Evolutionary conservation across 1,140 invertebrate species (phyloP).

Genomic region (Ectropis grisescens): DNA sequence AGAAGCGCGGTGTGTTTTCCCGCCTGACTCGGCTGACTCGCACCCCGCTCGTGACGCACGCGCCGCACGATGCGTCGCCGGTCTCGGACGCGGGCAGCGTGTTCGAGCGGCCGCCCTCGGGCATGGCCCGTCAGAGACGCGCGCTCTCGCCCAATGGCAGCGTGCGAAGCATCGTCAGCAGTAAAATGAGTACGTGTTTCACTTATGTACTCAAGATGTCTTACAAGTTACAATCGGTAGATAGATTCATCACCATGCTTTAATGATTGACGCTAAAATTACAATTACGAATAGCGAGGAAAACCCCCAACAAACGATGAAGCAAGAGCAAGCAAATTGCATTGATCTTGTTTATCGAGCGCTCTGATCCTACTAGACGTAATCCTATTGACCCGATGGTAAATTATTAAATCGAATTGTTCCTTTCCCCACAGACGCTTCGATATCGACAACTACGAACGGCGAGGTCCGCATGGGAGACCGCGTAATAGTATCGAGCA

Average conservation of each 20-base stretch:
- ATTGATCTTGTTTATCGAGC: too few relatives aligned
- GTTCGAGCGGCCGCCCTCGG: slow-evolving; percentile 50
- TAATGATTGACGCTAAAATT: too few relatives aligned
- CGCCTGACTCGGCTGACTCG: slow-evolving; percentile 89
- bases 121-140: slow-evolving; percentile 45
- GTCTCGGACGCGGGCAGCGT: slow-evolving; percentile 52
- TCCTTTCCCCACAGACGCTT: slow-evolving; percentile 71
- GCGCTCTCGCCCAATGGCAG: slow-evolving; percentile 64
- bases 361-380: too few relatives aligned
- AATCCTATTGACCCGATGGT: too few relatives aligned
- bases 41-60: slow-evolving; percentile 70
- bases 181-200: slow-evolving; percentile 66
- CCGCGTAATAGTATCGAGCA: slow-evolving; percentile 88
- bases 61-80: slow-evolving; percentile 60
- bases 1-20: slow-evolving; percentile 94
- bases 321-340: neutral
- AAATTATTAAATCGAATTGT: too few relatives aligned
- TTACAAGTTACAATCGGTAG: neutral
- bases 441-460: slow-evolving; percentile 72
- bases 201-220: neutral
- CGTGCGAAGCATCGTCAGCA: slow-evolving; percentile 62
- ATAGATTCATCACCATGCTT: too few relatives aligned
- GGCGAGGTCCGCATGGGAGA: slow-evolving; percentile 86
- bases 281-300: too few relatives aligned
- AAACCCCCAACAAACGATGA: neutral